phyloP scores from a whole-genome alignment of 2,113 vertebrate species.

The Phrynosoma platyrhinos region DNA sequence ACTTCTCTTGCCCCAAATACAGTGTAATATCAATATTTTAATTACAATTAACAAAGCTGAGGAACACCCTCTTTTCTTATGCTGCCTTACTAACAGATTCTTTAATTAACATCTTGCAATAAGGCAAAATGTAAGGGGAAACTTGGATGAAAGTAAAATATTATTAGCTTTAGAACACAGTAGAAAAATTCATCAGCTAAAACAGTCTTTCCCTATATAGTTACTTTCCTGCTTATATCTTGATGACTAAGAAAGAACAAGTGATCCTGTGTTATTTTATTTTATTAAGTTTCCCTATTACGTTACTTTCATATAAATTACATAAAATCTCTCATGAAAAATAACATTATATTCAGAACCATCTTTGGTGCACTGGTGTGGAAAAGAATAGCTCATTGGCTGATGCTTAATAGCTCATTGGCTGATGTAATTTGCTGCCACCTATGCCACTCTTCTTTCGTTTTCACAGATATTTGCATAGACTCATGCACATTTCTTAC shows the following conservation, averaged over 20 bases:
- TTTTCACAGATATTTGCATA: slow-evolving; percentile 31
- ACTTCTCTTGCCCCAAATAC: too few relatives aligned
- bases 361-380: slow-evolving; percentile 28
- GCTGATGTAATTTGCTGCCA: slow-evolving; percentile 21
- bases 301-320: slow-evolving; percentile 29
- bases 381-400: slow-evolving; percentile 28
- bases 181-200: slow-evolving; percentile 50
- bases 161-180: slow-evolving; percentile 36
- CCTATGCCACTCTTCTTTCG: background rate
- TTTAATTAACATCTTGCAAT: slow-evolving; percentile 12
- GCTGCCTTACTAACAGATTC: background rate
- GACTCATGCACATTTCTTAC: background rate
- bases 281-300: background rate
- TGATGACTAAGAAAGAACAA: slow-evolving; percentile 10
- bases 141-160: slow-evolving; percentile 31
- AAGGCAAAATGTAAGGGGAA: slow-evolving; percentile 53
- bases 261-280: background rate
- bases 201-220: slow-evolving; percentile 15
- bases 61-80: too few relatives aligned
- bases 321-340: slow-evolving; percentile 24
- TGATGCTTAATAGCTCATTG: slow-evolving; percentile 36
- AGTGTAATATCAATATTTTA: too few relatives aligned
- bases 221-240: slow-evolving; percentile 27
- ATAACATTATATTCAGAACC: slow-evolving; percentile 37
- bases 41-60: too few relatives aligned